A percentile compares a stretch with the other conserved stretches of the same genome.
These are phyloP conservation scores for Dasyprocta punctata DNA, from an alignment of 2,113 vertebrate genomes.

Conservation along the genomic window DNA sequence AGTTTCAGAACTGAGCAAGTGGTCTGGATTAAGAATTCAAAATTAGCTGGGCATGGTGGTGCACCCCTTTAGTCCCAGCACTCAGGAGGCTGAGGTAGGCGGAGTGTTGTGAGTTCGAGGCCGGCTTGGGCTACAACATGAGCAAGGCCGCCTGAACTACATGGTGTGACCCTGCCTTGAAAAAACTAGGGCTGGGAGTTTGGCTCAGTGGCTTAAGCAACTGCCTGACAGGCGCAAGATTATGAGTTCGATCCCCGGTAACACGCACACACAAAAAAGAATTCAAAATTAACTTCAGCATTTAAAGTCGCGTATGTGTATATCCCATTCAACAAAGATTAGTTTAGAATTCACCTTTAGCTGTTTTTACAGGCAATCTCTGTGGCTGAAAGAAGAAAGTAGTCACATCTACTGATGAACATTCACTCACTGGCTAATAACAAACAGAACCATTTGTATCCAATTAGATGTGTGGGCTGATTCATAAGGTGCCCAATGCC, in stretches of 20 bases:
- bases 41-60: too few species aligned
- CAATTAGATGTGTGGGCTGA: not conserved
- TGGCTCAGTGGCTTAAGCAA: too few species aligned
- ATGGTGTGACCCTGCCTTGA: too few species aligned
- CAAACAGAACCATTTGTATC: not conserved
- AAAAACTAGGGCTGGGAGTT: too few species aligned
- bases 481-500: not conserved
- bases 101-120: too few species aligned
- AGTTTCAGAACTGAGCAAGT: slow-evolving; percentile 13
- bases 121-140: too few species aligned
- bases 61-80: too few species aligned
- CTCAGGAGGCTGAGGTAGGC: too few species aligned
- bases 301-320: not conserved
- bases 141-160: too few species aligned
- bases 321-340: not conserved
- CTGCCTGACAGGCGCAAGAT: too few species aligned
- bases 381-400: not conserved
- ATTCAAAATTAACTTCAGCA: not conserved
- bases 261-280: too few species aligned
- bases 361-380: not conserved
- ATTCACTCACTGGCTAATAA: not conserved
- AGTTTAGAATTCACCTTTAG: not conserved
- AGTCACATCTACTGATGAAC: not conserved
- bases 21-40: slow-evolving; percentile 6
- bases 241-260: too few species aligned